A percentile compares a stretch with the other conserved stretches of the same genome.
Evolutionary conservation across 2,113 vertebrate species (phyloP).

Genomic region (Hippotragus niger): DNA sequence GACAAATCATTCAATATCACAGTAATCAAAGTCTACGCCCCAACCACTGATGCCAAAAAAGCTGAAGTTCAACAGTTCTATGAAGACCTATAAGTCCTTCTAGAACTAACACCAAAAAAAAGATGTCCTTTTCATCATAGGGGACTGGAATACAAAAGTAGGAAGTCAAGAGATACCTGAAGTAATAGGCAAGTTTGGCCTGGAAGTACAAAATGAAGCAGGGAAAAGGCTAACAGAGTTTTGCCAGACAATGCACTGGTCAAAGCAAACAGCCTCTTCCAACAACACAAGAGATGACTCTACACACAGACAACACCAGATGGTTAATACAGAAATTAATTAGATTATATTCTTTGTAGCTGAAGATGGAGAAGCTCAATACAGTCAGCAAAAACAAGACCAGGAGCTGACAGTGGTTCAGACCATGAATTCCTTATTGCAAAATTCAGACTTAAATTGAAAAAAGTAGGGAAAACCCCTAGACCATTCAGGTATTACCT

Average conservation of each 20-base stretch:
- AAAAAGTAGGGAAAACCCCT: background rate
- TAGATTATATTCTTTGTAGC: background rate
- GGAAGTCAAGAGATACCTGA: background rate
- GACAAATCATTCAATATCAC: background rate
- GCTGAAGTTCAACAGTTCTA: background rate
- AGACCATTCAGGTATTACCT: background rate
- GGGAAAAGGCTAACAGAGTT: background rate
- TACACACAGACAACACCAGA: background rate
- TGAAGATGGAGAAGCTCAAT: background rate
- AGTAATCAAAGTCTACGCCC: background rate
- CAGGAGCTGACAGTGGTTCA: background rate
- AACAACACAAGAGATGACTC: background rate
- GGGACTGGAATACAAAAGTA: background rate
- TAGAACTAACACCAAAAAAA: background rate
- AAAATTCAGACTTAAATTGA: background rate
- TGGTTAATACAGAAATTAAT: background rate
- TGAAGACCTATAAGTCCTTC: background rate
- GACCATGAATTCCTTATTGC: background rate
- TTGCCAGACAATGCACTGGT: background rate
- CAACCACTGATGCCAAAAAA: background rate
- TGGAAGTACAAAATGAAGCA: background rate
- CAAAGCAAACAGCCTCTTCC: background rate
- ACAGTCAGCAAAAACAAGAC: background rate
- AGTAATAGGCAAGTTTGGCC: background rate
- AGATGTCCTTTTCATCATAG: background rate